Conservation (phyloP, 92 coral and sea anemone genomes). For the Zoanthus sansibaricus region DNA sequence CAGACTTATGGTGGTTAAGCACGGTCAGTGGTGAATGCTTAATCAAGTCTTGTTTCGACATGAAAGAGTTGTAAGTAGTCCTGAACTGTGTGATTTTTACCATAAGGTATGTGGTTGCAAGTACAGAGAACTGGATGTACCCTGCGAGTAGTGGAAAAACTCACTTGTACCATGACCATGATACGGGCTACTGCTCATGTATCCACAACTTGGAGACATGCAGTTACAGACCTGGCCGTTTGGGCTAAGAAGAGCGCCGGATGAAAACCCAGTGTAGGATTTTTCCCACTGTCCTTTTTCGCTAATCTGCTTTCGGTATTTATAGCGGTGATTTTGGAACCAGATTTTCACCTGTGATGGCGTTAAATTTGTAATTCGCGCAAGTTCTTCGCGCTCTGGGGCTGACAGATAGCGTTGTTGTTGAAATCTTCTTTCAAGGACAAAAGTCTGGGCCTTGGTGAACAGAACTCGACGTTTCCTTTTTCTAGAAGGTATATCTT, state of each 20-base stretch:
- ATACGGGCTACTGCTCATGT: slow-evolving; percentile 71
- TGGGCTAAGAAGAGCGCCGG: slow-evolving; percentile 76
- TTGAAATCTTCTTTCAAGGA: slow-evolving; percentile 90
- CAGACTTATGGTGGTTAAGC: not conserved
- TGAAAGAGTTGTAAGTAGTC: slow-evolving; percentile 12
- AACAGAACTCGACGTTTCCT: slow-evolving; percentile 91
- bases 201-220: slow-evolving; percentile 80
- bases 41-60: slow-evolving; percentile 3
- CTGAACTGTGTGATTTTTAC: slow-evolving; percentile 40
- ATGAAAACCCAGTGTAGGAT: slow-evolving; percentile 70
- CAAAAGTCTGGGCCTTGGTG: slow-evolving; percentile 99
- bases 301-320: slow-evolving; percentile 94
- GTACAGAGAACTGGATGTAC: slow-evolving; percentile 72
- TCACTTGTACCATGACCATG: slow-evolving; percentile 75
- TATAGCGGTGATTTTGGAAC: slow-evolving; percentile 99
- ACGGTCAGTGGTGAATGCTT: not conserved
- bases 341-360: slow-evolving; percentile 99
- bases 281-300: slow-evolving; percentile 97
- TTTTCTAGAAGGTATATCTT: slow-evolving; percentile 66
- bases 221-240: slow-evolving; percentile 90
- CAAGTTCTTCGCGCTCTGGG: slow-evolving; percentile 98
- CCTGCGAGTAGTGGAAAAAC: slow-evolving; percentile 79
- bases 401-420: slow-evolving; percentile 98
- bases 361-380: slow-evolving; percentile 92
- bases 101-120: slow-evolving; percentile 75